A percentile compares a stretch with the other conserved stretches of the same genome.
Conservation (phyloP, 1,140 invertebrate species). For the Latrodectus geometricus region DNA sequence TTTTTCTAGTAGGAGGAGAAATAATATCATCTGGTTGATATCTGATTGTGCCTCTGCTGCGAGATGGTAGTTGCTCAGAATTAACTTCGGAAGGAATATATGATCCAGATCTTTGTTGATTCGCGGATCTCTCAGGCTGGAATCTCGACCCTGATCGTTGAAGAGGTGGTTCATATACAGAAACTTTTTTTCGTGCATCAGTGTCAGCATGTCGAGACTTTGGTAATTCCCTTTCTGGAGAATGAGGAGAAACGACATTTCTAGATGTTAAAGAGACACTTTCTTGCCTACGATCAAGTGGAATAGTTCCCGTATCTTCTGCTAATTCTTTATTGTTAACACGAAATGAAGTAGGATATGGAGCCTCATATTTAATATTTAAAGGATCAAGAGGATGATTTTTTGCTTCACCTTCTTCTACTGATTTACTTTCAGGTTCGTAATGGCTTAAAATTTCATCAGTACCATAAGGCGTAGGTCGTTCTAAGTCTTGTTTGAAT, state of each 20-base stretch:
- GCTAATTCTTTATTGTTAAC: neutral
- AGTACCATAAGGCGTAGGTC: neutral
- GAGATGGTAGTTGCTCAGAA: neutral
- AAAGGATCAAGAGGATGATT: constrained; percentile 9
- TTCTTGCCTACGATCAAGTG: neutral
- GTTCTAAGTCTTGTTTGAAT: neutral
- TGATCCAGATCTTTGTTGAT: neutral
- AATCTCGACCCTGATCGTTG: constrained; percentile 1
- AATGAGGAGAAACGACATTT: neutral
- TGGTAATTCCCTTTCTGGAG: neutral
- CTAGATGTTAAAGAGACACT: too few species aligned
- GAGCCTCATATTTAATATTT: neutral
- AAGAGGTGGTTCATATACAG: constrained; percentile 31
- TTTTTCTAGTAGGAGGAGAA: neutral
- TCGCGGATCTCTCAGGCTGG: neutral
- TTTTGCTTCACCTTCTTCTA: neutral
- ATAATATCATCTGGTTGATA: neutral
- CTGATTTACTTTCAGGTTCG: neutral
- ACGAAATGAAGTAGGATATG: constrained; percentile 3
- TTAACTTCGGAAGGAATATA: neutral
- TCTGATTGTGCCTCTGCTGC: neutral
- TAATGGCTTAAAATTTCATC: neutral
- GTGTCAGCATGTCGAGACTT: constrained; percentile 1
- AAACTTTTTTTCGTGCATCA: neutral
- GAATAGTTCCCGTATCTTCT: neutral